Conservation (phyloP, 2,113 vertebrate genomes). For the Festucalex cinctus region DNA sequence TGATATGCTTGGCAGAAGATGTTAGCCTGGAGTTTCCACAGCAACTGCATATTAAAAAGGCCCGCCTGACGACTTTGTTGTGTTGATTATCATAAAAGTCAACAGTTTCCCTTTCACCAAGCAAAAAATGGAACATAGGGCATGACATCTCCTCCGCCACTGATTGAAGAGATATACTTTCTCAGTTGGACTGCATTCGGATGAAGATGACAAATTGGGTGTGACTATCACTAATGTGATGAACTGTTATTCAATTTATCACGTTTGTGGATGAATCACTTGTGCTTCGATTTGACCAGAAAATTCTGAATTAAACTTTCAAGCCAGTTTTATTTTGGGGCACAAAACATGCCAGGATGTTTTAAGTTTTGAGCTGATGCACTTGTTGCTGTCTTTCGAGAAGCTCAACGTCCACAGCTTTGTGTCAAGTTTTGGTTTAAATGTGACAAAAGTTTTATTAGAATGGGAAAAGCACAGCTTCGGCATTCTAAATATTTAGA, state of each 20-base stretch:
- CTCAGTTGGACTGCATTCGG: background rate
- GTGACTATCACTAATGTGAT: background rate
- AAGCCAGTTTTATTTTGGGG: background rate
- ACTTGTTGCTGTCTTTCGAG: too few relatives aligned
- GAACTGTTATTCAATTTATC: conserved; percentile 4
- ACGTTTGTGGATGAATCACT: background rate
- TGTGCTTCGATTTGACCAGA: background rate
- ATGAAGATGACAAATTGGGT: background rate
- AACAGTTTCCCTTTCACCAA: conserved; percentile 16
- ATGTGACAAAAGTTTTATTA: too few relatives aligned
- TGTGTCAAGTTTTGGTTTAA: too few relatives aligned
- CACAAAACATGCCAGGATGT: background rate
- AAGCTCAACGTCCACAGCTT: too few relatives aligned
- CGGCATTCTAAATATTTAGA: too few relatives aligned
- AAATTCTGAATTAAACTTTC: background rate
- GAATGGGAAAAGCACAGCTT: too few relatives aligned
- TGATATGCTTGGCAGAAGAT: conserved; percentile 50
- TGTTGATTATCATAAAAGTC: conserved; percentile 42
- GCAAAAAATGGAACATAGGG: conserved; percentile 14
- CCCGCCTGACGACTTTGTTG: conserved; percentile 44
- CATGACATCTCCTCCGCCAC: conserved; percentile 43
- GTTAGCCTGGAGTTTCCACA: conserved; percentile 61
- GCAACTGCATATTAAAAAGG: conserved; percentile 64
- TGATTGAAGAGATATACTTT: conserved; percentile 9
- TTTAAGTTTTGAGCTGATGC: background rate